Base-by-base conservation (phyloP, 2,888 invertebrate species). In the Amphipyra tragopoginis region DNA sequence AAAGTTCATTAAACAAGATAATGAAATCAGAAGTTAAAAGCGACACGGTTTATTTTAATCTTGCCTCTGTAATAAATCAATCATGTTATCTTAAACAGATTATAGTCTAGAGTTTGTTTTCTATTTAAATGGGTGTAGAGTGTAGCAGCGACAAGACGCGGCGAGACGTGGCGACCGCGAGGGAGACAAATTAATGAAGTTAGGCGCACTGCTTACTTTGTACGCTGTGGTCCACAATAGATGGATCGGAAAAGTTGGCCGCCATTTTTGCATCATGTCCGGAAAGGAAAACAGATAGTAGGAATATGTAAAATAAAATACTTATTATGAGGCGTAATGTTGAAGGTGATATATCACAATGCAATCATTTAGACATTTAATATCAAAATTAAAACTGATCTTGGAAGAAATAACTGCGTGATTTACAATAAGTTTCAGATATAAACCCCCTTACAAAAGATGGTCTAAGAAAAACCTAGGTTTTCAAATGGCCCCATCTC, bases 181-280 rank as follows among this genome's bases (percentile, higher is more conserved):
- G 49, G 47, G 29, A 13, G 38, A 49, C 21, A 15, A n/a, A 49
- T 49, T 49, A 39, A 39, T 49, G 26, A 49, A 49, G 49, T 49
- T 49, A 36, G 11, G 11, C 11, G 7, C n/a, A 21, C n/a, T 39
- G 21, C 15, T 38, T 21, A 38, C 11, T 39, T 26, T 26, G 13
- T 34, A 47, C 29, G 10, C 21, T 43, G 21, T 21, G 45, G 10
- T 6, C 14, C 6, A 8, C 7, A 49, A 38, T 7, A 38, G 39
- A 49, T 48, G 48, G 48, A 21, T 48, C 38, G 38, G 9, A 26
- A 26, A 39, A 50, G 26, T 29, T 39, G n/a, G 9, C 5, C 33
- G 9, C n/a, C 29, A 29, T 7, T 29, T 29, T 29, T 29, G 7
- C 7, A 29, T 5, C 4, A 29, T 1, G 21, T 21, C 21, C 3